Percentiles rank a stretch among this genome's conserved stretches.
Conservation (phyloP, 2,888 invertebrate genomes). For the Melieria crassipennis region DNA sequence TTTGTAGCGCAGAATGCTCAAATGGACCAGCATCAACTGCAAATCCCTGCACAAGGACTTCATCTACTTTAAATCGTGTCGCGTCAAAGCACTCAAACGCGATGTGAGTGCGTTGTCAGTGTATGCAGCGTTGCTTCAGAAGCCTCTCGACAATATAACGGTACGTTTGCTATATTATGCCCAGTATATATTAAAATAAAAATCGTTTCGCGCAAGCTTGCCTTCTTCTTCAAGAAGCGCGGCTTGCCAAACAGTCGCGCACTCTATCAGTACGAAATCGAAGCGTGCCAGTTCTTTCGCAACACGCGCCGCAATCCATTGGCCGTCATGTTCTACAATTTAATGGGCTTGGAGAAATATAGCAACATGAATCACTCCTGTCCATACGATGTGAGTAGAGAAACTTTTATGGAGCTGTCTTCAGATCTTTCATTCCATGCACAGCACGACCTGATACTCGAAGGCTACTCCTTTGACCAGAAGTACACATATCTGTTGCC, state of each 20-base stretch:
- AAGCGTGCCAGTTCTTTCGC: conserved; percentile 30
- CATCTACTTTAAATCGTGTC: conserved; percentile 9
- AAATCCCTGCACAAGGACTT: not conserved
- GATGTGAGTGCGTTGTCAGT: conserved; percentile 8
- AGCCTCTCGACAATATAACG: conserved; percentile 9
- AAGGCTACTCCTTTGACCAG: too few species aligned
- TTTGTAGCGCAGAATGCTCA: not conserved
- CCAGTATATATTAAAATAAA: not conserved
- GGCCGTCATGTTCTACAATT: conserved; percentile 22
- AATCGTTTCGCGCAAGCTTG: not conserved
- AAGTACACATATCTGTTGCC: too few species aligned
- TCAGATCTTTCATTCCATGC: too few species aligned
- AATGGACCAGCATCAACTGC: not conserved
- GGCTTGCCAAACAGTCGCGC: not conserved
- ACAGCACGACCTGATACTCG: too few species aligned
- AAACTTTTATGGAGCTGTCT: not conserved
- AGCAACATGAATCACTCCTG: conserved; percentile 37
- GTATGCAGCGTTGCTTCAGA: not conserved
- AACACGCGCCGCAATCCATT: conserved; percentile 33
- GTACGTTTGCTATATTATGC: not conserved
- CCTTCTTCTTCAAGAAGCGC: not conserved
- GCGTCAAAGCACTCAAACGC: conserved; percentile 9
- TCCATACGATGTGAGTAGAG: conserved; percentile 29
- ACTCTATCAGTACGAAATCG: conserved; percentile 22
- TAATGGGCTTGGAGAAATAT: conserved; percentile 23